Evolutionary conservation across 1,140 invertebrate species (phyloP).

Genomic region (Episyrphus balteatus): DNA sequence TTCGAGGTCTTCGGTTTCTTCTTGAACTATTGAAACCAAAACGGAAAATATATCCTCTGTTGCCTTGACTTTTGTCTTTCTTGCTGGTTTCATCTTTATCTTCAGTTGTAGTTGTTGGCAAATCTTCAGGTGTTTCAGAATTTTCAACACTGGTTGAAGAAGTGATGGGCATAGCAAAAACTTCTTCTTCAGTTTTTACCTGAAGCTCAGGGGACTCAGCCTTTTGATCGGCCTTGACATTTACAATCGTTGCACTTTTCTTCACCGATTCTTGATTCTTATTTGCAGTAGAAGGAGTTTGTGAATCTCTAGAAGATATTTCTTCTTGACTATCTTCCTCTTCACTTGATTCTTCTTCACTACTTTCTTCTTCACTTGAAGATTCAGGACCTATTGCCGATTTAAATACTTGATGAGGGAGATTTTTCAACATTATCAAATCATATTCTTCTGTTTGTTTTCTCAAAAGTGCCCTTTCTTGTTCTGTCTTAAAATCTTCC

Average conservation of each 20-base stretch:
- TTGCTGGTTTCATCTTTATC: neutral
- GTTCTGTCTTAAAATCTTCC: constrained; percentile 23
- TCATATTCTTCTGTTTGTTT: constrained; percentile 20
- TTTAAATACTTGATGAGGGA: constrained; percentile 16
- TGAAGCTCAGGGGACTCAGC: no score
- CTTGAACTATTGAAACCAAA: neutral
- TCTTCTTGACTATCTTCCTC: neutral
- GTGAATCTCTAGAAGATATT: neutral
- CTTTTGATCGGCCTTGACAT: no score
- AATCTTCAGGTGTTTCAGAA: no score
- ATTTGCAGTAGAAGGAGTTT: neutral
- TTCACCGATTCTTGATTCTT: neutral
- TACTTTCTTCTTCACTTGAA: neutral
- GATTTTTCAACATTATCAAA: constrained; percentile 11
- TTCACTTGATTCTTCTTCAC: neutral
- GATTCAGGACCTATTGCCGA: constrained; percentile 16
- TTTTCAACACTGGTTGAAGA: no score
- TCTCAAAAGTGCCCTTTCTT: constrained; percentile 19
- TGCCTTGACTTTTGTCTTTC: neutral
- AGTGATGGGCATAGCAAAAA: no score
- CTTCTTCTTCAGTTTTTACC: no score
- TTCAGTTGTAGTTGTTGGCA: no score
- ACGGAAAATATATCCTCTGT: neutral
- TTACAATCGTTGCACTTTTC: no score
- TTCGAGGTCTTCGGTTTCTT: neutral